These are phyloP conservation scores for Dysdera silvatica DNA, from an alignment of 1,140 invertebrate species.

Conservation along the genomic window DNA sequence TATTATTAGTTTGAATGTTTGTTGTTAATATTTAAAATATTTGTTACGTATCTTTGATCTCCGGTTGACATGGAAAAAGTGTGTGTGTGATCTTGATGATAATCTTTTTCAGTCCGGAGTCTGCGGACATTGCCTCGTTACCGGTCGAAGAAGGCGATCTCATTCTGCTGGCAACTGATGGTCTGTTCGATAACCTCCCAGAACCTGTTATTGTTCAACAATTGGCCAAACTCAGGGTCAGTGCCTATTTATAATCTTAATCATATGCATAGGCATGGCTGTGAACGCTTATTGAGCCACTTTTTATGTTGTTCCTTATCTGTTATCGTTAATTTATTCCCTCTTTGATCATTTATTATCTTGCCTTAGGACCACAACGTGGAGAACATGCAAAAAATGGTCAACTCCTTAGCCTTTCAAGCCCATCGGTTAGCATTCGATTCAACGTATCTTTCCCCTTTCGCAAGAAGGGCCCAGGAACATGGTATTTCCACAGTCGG, in stretches of 20 bases:
- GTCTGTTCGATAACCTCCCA: constrained; percentile 95
- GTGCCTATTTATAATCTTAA: not conserved
- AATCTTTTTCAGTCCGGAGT: constrained; percentile 67
- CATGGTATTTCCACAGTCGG: constrained; percentile 88
- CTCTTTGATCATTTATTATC: not conserved
- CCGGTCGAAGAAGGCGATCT: constrained; percentile 89
- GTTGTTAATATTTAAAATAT: too few relatives aligned
- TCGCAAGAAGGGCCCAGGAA: constrained; percentile 79
- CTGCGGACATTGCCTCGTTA: constrained; percentile 82
- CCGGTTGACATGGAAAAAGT: too few relatives aligned
- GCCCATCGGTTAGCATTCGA: constrained; percentile 87
- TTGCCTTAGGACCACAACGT: constrained; percentile 40
- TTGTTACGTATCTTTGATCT: too few relatives aligned
- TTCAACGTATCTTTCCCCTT: constrained; percentile 88
- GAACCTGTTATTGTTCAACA: constrained; percentile 76
- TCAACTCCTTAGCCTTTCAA: constrained; percentile 89
- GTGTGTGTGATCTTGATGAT: too few relatives aligned
- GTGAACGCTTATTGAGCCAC: not conserved
- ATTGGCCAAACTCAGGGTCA: constrained; percentile 53
- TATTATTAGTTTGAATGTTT: too few relatives aligned
- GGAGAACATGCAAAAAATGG: constrained; percentile 67
- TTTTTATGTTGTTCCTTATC: not conserved
- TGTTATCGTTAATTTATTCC: not conserved
- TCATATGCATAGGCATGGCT: not conserved
- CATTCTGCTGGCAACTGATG: constrained; percentile 91